Base-by-base conservation (phyloP, 1,140 invertebrate species). In the Listronotus oregonensis region DNA sequence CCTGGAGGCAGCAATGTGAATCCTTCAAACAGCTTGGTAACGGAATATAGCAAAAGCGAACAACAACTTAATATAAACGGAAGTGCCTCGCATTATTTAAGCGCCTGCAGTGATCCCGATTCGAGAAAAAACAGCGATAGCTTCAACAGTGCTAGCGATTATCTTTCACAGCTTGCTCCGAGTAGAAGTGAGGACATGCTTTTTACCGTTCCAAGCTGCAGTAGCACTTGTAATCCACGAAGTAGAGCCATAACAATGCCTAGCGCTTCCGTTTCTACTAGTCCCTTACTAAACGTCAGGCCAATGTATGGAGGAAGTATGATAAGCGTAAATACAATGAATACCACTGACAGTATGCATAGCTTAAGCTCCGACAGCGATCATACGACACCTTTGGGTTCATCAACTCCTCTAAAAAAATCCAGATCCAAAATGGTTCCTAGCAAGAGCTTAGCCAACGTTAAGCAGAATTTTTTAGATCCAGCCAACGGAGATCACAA, bases 11-110 rank as follows among this genome's bases (percentile, higher is more conserved):
- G 81, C 7, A 82, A 81, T 3, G 81, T 82, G 2, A 78, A 79
- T 58, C 66, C 77, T 0, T 54, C 54, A n/a, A 63, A 44, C 4
- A 81, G 80, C 59, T 75, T 89, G 3, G 73, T 85, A n/a, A 85
- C 84, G 21, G 91, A 93, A 73, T 88, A 92, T 67, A 92, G 90
- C 47, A 92, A 92, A 73, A 92, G 90, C 21, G 91, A 94, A 69
- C 90, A 93, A 75, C 90, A 93, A 64, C 73, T 93, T 5, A 86
- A 84, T 42, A 73, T 81, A 14, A 82, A 82, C 42, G 83, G 84
- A 80, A 58, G 61, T 65, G 82, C 77, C 49, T 85, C 79, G 3
- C 85, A 80, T 73, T 87, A 81, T 74, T 77, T 80, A 37, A 82
- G 75, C 60, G 80, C 75, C 37, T 81, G 76, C 62, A 82, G 81